Evolutionary conservation across 2,113 vertebrate genomes (phyloP), one percentile per base, ranked within the genome.

Genomic region (Noturus placidus): DNA sequence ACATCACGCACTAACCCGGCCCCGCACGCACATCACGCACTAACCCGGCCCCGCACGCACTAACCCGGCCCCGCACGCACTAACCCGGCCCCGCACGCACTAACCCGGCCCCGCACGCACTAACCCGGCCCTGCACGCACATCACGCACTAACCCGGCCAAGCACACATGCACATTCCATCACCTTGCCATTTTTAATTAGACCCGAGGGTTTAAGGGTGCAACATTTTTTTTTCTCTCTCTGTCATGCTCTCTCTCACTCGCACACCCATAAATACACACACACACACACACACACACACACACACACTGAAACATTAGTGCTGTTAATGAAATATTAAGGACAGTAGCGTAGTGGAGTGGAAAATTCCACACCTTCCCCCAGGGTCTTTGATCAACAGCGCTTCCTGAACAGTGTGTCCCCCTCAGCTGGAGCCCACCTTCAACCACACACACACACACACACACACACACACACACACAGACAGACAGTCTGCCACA

Each of bases 401-500:
- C 30, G 35, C 74, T 86, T 86, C 74, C 84, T 86, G 25, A 63
- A 70, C 46, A 52, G 61, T 65, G 5, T 8, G 15, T n/a, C 77
- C 76, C 77, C 57, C 42, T 84, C 30, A 42, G 84, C 82, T 46
- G 72, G 9, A 59, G 30, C 87, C 72, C 69, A 59, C 76, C 46
- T 42, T 72, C 69, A 35, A 5, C 1, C n/a, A 6, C 8, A 5
- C 78, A 85, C 54, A 78, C 74, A 79, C 83, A 87, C 59, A 54
- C 82, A 70, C 87, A 85, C 54, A 42, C 86, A 72, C 88, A 74
- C 77, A 86, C 65, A 77, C 74, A 87, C 57, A 85, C 79, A 90
- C 82, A 89, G 87, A 89, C 61, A 90, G 54, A 86, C 56, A 86
- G 27, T 80, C 42, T 65, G 79, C 79, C 46, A 89, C 38, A 77